Evolutionary conservation across 2,888 invertebrate species (phyloP).

Genomic region (Drosophila anomelani): DNA sequence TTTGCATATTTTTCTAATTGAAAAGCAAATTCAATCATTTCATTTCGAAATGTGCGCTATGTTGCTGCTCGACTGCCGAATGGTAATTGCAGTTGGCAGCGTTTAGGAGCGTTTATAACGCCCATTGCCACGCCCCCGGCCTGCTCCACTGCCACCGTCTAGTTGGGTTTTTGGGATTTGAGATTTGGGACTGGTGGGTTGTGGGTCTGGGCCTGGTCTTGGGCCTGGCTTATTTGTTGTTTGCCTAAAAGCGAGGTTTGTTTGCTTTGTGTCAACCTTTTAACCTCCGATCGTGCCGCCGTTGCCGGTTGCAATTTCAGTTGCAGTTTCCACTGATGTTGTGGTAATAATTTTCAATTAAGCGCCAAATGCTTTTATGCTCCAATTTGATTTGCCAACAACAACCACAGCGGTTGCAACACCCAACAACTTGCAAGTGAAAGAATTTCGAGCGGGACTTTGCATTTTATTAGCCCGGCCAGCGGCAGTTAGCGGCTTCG

Average conservation of each 20-base stretch:
- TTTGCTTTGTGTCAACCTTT: constrained; percentile 58
- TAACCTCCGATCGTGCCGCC: constrained; percentile 51
- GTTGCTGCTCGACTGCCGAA: constrained; percentile 13
- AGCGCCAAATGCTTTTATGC: constrained; percentile 49
- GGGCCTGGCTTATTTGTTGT: constrained; percentile 30
- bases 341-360: constrained; percentile 53
- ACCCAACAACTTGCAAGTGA: constrained; percentile 16
- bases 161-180: constrained; percentile 6
- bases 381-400: constrained; percentile 47
- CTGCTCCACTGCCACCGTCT: constrained; percentile 15
- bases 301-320: constrained; percentile 12
- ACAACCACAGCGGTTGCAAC: constrained; percentile 22
- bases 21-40: constrained; percentile 52
- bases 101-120: constrained; percentile 49
- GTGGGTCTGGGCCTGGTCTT: constrained; percentile 6
- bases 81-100: constrained; percentile 50
- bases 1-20: constrained; percentile 55
- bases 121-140: constrained; percentile 45
- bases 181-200: constrained; percentile 1
- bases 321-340: constrained; percentile 18
- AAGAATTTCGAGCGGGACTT: constrained; percentile 42
- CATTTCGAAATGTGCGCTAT: constrained; percentile 42
- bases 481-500: constrained; percentile 30
- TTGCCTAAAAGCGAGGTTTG: constrained; percentile 46
- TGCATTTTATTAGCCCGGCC: constrained; percentile 44